phyloP scores from a whole-genome alignment of 1,140 invertebrate species.

The Anastrepha obliqua region DNA sequence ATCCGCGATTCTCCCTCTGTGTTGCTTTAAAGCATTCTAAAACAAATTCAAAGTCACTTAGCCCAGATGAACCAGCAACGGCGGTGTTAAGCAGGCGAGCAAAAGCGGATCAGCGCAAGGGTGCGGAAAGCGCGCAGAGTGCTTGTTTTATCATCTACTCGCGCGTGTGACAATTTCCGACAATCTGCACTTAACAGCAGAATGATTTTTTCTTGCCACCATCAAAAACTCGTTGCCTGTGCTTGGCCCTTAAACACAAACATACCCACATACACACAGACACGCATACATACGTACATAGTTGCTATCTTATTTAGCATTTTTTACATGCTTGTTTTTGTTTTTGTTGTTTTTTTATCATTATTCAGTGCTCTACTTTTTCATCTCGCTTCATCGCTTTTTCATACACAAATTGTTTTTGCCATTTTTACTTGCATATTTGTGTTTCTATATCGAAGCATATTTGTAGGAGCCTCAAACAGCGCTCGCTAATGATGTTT shows the following conservation, averaged over 20 bases:
- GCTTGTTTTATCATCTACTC: slow-evolving; percentile 45
- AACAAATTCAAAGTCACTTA: slow-evolving; percentile 50
- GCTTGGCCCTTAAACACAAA: neutral
- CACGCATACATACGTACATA: no score
- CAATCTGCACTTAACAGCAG: slow-evolving; percentile 31
- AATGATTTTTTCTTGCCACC: neutral
- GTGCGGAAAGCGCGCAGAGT: no score
- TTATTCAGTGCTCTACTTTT: neutral
- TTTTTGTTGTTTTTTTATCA: neutral
- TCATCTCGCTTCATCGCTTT: neutral
- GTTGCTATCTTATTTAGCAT: no score
- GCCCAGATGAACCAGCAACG: slow-evolving; percentile 14
- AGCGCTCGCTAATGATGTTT: neutral
- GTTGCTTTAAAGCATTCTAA: neutral
- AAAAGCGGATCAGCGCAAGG: neutral
- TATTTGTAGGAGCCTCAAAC: neutral
- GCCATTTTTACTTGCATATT: neutral
- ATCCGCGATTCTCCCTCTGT: neutral
- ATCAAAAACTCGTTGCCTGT: neutral
- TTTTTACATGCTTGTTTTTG: neutral
- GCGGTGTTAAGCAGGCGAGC: neutral
- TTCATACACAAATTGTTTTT: neutral
- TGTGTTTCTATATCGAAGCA: neutral
- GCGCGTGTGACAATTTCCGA: slow-evolving; percentile 39
- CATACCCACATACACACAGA: no score